Percentiles rank a stretch among this genome's conserved stretches.
These are phyloP conservation scores for Squalus acanthias DNA, from an alignment of 2,797 vertebrate genomes.

Conservation along the genomic window DNA sequence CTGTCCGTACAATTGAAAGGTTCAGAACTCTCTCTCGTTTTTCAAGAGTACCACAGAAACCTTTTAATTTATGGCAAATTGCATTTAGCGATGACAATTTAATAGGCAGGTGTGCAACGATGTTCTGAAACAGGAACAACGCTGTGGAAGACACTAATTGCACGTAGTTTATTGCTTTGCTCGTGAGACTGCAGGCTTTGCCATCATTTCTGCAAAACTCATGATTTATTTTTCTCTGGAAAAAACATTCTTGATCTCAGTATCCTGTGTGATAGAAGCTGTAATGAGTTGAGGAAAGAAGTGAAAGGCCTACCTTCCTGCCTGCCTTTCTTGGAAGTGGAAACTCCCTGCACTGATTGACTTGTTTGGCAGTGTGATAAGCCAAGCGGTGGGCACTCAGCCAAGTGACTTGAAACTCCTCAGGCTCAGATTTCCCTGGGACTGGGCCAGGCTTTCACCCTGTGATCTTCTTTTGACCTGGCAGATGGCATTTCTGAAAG, in stretches of 20 bases:
- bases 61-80: constrained; percentile 5
- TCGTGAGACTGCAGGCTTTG: constrained; percentile 12
- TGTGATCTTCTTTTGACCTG: constrained; percentile 36
- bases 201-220: constrained; percentile 8
- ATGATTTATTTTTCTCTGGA: constrained; percentile 41
- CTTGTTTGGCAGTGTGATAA: constrained; percentile 48
- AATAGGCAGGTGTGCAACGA: not conserved
- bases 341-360: constrained; percentile 50
- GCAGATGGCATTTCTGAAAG: constrained; percentile 35
- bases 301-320: constrained; percentile 54
- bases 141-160: constrained; percentile 8
- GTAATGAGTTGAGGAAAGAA: constrained; percentile 50
- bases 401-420: constrained; percentile 39
- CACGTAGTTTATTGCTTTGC: constrained; percentile 16
- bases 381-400: constrained; percentile 39
- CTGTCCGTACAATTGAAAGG: constrained; percentile 2
- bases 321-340: constrained; percentile 45
- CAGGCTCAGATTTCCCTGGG: constrained; percentile 40
- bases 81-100: not conserved
- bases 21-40: not conserved
- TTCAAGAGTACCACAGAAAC: not conserved
- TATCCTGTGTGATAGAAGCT: constrained; percentile 51
- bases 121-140: not conserved
- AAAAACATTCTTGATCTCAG: constrained; percentile 40
- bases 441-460: constrained; percentile 14